Evolutionary conservation across 2,113 vertebrate genomes (phyloP), one percentile per base, ranked within the genome.

Genomic region (Macrotus californicus): DNA sequence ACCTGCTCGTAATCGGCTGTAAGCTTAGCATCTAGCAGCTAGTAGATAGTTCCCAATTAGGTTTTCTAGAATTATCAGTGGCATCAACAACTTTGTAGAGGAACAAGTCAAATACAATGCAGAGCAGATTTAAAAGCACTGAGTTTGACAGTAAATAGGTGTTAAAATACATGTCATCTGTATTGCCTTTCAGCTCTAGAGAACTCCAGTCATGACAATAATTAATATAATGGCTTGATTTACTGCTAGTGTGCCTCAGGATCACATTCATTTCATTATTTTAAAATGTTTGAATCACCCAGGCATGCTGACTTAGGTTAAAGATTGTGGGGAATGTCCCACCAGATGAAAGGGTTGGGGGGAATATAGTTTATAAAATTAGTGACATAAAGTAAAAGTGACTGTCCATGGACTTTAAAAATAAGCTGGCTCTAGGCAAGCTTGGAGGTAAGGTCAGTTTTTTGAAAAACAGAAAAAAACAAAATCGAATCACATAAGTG

Each of bases 201-300:
- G 93, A 93, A 96, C 43, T 2, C 94, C 54, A n/a, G 39, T 97
- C 89, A 22, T 39, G 83, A 97, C 87, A 52, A 93, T 95, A 97
- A 95, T 92, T 96, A 94, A 97, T 94, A 83, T 1, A 26, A 73
- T 4, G 8, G 6, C 80, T 96, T 96, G 93, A 97, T 79, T 22
- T 93, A 97, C 94, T 87, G 56, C 52, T 18, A 13, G 64, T 89
- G 91, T 69, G 84, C 86, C 88, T 94, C 81, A 1, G 46, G 41
- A 94, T 93, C 26, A 6, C 95, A 97, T 91, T 92, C 86, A 97
- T 96, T 96, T 97, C 66, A 91, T 96, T 93, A 96, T 94, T 96
- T 97, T 79, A 93, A 95, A 94, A 97, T 97, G 97, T 95, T 98
- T 94, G 96, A 98, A 93, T 94, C 92, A 97, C 85, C 86, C 61